Evolutionary conservation across 2,888 invertebrate species (phyloP), one percentile per base, ranked within the genome.

Genomic region (Drosophila trichaetosa): DNA sequence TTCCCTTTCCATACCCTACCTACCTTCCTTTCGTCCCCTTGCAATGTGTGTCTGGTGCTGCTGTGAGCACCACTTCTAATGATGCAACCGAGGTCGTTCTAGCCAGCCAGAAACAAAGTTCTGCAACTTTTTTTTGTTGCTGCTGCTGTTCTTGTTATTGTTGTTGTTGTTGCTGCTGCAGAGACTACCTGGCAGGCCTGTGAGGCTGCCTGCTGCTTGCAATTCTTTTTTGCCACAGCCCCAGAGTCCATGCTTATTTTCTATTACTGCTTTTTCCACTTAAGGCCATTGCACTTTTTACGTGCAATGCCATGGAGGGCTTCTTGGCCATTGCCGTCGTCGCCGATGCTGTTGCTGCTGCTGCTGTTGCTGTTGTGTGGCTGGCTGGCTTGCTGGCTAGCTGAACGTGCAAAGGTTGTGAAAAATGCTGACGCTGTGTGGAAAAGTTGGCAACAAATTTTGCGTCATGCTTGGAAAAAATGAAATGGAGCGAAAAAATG

Each of bases 261-360:
- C 90, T 87, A 87, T 89, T 89, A 87, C 88, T 89, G 89, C 89
- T 87, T 89, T 89, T 87, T 83, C 90, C 88, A 83, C 87, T 87
- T 87, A 89, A 87, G 87, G 87, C 87, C 87, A 89, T 87, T 87
- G 87, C 87, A 89, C 87, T 87, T 87, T 89, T 87, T 87, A 87
- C 87, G 87, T 87, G 89, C 89, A 79, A 85, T 87, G 87, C 87
- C 88, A 89, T 81, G 87, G 89, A 81, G 85, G 89, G 88, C 73
- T 76, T 72, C 81, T 80, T 80, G 73, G 79, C 82, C 85, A 80
- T 87, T 87, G 85, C 82, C 87, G 82, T 84, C 79, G 72, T 67
- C 63, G 59, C 58, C 66, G 72, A 59, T 79, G 82, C 60, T 71
- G 80, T 60, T 70, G 71, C 16, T 54, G 48, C 24, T 64, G 31